Conservation (phyloP, 2,888 invertebrate genomes). For the Opisthograptis luteolata region DNA sequence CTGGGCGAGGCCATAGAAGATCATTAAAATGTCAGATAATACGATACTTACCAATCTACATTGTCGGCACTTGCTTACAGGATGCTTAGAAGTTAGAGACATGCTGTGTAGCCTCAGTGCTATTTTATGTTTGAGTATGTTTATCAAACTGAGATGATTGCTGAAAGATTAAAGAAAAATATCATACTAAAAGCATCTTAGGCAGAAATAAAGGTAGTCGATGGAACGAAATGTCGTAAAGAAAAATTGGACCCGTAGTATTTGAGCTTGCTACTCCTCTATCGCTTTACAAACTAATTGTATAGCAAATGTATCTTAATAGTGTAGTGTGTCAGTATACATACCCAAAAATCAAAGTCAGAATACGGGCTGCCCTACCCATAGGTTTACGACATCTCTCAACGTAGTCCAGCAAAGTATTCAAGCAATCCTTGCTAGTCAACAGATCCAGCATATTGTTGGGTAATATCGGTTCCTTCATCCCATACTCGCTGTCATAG, state of each 20-base stretch:
- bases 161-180: slow-evolving; percentile 58
- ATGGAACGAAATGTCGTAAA: too few relatives aligned
- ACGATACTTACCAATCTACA: slow-evolving; percentile 72
- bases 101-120: slow-evolving; percentile 77
- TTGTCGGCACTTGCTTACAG: slow-evolving; percentile 67
- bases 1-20: too few relatives aligned
- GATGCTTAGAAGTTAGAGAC: slow-evolving; percentile 70
- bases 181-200: neutral
- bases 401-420: slow-evolving; percentile 76
- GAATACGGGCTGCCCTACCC: slow-evolving; percentile 78
- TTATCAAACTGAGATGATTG: slow-evolving; percentile 81
- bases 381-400: slow-evolving; percentile 72
- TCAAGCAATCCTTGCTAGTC: slow-evolving; percentile 66
- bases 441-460: slow-evolving; percentile 66
- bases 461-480: slow-evolving; percentile 55
- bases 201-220: neutral
- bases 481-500: slow-evolving; percentile 50
- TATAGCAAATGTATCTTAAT: too few relatives aligned
- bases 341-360: slow-evolving; percentile 82
- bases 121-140: slow-evolving; percentile 81
- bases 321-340: too few relatives aligned
- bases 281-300: too few relatives aligned
- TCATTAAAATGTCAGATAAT: too few relatives aligned
- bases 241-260: too few relatives aligned
- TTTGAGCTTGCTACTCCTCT: too few relatives aligned